Percentiles rank a stretch among this genome's conserved stretches.
phyloP scores from a whole-genome alignment of 2,113 vertebrate species.

The Solea solea region DNA sequence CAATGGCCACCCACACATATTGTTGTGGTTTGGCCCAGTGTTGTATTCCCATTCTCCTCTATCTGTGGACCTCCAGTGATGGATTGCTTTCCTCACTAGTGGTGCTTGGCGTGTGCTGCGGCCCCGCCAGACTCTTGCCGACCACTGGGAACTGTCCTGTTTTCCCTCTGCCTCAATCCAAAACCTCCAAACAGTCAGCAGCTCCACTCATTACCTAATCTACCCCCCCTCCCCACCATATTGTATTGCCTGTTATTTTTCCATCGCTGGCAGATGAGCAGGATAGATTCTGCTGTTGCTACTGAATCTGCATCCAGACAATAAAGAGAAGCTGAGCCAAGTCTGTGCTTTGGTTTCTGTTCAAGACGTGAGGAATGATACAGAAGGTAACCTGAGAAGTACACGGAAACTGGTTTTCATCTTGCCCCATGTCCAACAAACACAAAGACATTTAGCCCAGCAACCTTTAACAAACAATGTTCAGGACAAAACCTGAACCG shows the following conservation, averaged over 20 bases:
- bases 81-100: conserved; percentile 74
- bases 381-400: conserved; percentile 6
- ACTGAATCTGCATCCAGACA: conserved; percentile 38
- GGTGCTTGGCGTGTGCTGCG: conserved; percentile 60
- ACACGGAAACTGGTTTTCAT: conserved; percentile 12
- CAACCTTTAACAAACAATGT: conserved; percentile 19
- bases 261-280: conserved; percentile 29
- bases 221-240: conserved; percentile 21
- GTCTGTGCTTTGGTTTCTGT: conserved; percentile 16
- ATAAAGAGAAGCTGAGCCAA: conserved; percentile 27
- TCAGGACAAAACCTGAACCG: conserved; percentile 27
- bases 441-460: conserved; percentile 7
- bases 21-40: conserved; percentile 61
- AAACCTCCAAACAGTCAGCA: conserved; percentile 56
- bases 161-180: conserved; percentile 53
- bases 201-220: conserved; percentile 43
- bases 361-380: conserved; percentile 1
- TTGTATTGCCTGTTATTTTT: conserved; percentile 48
- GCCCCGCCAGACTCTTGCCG: conserved; percentile 55
- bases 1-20: conserved; percentile 74
- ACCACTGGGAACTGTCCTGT: conserved; percentile 65
- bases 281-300: conserved; percentile 18
- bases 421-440: conserved; percentile 18
- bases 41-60: conserved; percentile 19
- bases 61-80: conserved; percentile 59